Conservation (phyloP, 2,888 invertebrate species). For the Incurvaria masculella region DNA sequence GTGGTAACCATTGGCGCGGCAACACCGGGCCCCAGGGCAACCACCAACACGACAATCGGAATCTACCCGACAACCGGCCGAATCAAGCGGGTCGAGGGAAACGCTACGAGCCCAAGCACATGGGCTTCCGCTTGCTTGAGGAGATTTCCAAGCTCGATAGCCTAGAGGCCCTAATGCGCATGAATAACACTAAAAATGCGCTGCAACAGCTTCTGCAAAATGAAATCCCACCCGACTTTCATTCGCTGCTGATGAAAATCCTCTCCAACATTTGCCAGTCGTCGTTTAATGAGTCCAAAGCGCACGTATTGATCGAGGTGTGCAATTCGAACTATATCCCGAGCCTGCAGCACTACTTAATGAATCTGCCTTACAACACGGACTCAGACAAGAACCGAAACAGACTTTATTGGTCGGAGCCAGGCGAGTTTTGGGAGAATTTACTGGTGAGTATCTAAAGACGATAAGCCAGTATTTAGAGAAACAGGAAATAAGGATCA, state of each 20-base stretch:
- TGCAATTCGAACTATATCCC: conserved; percentile 33
- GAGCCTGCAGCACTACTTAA: conserved; percentile 29
- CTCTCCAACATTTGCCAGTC: conserved; percentile 34
- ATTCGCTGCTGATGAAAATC: conserved; percentile 34
- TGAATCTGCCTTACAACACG: conserved; percentile 30
- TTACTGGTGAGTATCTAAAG: too few species aligned
- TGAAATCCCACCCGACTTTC: conserved; percentile 27
- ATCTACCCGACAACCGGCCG: too few species aligned
- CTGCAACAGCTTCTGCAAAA: conserved; percentile 30
- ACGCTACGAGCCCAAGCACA: too few species aligned
- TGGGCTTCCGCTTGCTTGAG: conserved; percentile 29
- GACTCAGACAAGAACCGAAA: conserved; percentile 20
- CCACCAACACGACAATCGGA: too few species aligned
- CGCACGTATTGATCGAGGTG: conserved; percentile 29
- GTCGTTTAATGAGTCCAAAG: conserved; percentile 32
- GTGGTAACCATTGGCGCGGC: too few species aligned
- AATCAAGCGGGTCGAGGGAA: too few species aligned
- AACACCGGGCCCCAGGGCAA: too few species aligned
- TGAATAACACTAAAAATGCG: conserved; percentile 27
- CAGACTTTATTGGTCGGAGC: conserved; percentile 32
- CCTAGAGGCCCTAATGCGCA: conserved; percentile 28
- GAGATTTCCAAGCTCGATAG: conserved; percentile 28
- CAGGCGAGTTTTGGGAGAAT: conserved; percentile 34
- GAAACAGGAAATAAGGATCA: too few species aligned
- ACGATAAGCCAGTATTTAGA: too few species aligned